phyloP scores from a whole-genome alignment of 1,140 invertebrate genomes.

The Scaptodrosophila lebanonensis region DNA sequence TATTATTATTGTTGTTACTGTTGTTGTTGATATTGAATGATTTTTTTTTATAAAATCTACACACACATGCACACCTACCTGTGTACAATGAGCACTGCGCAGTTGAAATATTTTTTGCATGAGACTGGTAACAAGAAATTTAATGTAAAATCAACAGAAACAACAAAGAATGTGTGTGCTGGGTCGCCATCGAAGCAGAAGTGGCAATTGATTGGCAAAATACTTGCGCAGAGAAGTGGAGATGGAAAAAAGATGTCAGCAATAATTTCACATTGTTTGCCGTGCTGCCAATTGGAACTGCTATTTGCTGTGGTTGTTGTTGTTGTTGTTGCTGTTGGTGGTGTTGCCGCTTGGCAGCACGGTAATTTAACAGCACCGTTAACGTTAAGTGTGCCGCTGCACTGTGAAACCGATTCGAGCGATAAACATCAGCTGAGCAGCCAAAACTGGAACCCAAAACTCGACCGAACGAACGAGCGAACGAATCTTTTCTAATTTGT shows the following conservation, averaged over 20 bases:
- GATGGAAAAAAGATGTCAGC: conserved; percentile 56
- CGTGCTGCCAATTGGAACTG: conserved; percentile 37
- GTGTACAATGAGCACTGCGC: too few relatives aligned
- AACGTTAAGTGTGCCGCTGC: too few relatives aligned
- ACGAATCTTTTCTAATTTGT: conserved; percentile 56
- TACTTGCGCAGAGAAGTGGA: conserved; percentile 28
- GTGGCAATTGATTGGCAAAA: conserved; percentile 68
- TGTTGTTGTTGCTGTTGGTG: conserved; percentile 6
- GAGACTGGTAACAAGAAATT: conserved; percentile 46
- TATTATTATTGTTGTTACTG: conserved; percentile 40
- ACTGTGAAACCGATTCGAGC: too few relatives aligned
- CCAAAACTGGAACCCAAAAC: conserved; percentile 37
- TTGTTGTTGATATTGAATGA: conserved; percentile 22
- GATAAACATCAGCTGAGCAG: conserved; percentile 35
- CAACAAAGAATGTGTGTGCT: conserved; percentile 32
- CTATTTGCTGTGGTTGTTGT: background rate
- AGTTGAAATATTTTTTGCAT: conserved; percentile 64
- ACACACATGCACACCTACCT: conserved; percentile 49
- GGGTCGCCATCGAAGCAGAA: conserved; percentile 2
- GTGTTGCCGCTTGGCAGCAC: conserved; percentile 30
- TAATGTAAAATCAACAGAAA: conserved; percentile 56
- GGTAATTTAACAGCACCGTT: conserved; percentile 56
- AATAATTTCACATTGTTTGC: conserved; percentile 68
- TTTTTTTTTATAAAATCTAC: conserved; percentile 18
- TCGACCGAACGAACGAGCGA: too few relatives aligned